Evolutionary conservation across 2,797 vertebrate species (phyloP), one percentile per base, ranked within the genome.

Genomic region (Furcifer pardalis): DNA sequence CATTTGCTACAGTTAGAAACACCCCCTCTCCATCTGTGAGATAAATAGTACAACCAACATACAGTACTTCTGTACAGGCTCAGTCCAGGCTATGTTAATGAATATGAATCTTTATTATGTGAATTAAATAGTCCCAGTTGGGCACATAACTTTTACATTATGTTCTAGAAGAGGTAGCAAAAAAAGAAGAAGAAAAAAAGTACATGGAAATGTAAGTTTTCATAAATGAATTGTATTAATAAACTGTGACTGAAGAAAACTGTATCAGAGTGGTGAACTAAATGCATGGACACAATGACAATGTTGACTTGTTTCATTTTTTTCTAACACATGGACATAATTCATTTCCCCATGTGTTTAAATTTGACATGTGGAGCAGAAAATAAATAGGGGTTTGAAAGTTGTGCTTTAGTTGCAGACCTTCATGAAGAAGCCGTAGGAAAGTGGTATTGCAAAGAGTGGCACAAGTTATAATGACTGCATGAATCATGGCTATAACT

Each of bases 51-150:
- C 74, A 82, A 68, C 30, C 30, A 0, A 0, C 4, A 2, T 46
- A n/a, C n/a, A n/a, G n/a, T n/a, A 27, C 40, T 83, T 77, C 83
- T 81, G 25, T 0, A 0, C 13, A 44, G 49, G 15, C 56, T 82
- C 62, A 82, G 37, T 62, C 21, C 63, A 56, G 52, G 49, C 62
- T 72, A 60, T 84, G 79, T 69, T 76, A 77, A 35, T 81, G n/a
- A 83, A 78, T 13, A 40, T 1, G 49, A 60, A 44, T 66, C 37
- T 32, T 40, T 79, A 35, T 71, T 72, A 40, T 81, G 65, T 37
- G 68, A 88, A 2, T 5, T 23, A 46, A 76, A 15, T 86, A 59
- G 83, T 85, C 60, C 89, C 84, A 79, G 21, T 86, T 75, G 83
- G 73, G 78, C 78, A 40, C 63, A 89, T 59, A 84, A 63, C 17